Base-by-base conservation (phyloP, 2,888 invertebrate species). In the Plagodis dolabraria region DNA sequence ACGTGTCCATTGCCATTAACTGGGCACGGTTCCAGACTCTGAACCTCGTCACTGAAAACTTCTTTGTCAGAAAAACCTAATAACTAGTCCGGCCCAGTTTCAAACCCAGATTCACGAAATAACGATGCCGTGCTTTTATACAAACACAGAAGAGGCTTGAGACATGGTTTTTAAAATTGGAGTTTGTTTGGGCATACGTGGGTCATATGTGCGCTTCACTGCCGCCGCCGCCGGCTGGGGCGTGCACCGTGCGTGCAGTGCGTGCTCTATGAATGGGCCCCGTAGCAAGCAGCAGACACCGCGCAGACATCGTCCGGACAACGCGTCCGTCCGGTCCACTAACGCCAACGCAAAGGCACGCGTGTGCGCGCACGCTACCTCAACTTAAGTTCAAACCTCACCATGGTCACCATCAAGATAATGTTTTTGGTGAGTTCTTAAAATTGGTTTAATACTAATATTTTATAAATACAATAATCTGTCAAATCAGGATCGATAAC, bases 301-400 rank as follows among this genome's bases (percentile, higher is more conserved):
- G 68, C 73, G 79, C 79, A 88, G 88, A 87, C 90, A 78, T 70
- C 77, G 88, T 71, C 77, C 79, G 78, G 80, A 74, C 72, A 74
- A 80, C 86, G 82, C 85, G 84, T 62, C 53, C 58, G 61, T 46
- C 69, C 69, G 45, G 47, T 33, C 68, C 68, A 55, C 68, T 62
- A 53, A 54, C 61, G 56, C 57, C 52, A 33, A 49, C 36, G 51
- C 57, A 10, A 5, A 40, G 10, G 10, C 10, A 54, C 61, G 47
- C 60, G 48, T 48, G 58, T 34, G 50, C 59, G 47, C 61, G 63
- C 59, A 68, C 69, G 76, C 70, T 63, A 60, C 57, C 69, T 62
- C 60, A 64, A 63, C 60, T 67, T 60, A 60, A 58, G 34, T 47
- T 42, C 34, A 7, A 33, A 11, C 47, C 47, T 40, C 42, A 50